Percentiles rank a stretch among this genome's conserved stretches.
Evolutionary conservation across 2,113 vertebrate species (phyloP).

Genomic region (Balaeniceps rex): DNA sequence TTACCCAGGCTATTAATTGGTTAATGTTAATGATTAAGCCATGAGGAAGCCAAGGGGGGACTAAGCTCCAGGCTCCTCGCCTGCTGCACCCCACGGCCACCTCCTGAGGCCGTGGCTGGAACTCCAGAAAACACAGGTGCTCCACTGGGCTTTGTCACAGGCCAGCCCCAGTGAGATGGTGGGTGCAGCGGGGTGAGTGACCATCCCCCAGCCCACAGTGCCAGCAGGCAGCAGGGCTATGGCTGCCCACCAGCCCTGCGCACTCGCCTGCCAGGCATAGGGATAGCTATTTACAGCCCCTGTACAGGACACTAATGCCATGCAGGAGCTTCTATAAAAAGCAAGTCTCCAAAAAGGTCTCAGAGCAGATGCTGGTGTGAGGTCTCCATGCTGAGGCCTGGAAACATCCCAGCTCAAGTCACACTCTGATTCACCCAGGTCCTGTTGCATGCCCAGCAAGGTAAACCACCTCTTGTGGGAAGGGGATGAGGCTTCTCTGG

Average conservation of each 20-base stretch:
- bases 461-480: neutral
- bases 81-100: rapidly evolving
- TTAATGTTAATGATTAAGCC: neutral
- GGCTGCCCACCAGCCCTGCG: neutral
- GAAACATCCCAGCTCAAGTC: neutral
- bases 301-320: neutral
- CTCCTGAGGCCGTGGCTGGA: neutral
- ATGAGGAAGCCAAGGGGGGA: neutral
- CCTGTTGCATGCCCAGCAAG: neutral
- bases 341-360: constrained; percentile 7
- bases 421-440: neutral
- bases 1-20: neutral
- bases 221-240: neutral
- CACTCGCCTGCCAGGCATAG: neutral
- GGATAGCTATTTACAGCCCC: constrained; percentile 25
- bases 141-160: rapidly evolving
- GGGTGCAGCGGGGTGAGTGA: neutral
- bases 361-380: neutral
- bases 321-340: constrained; percentile 38
- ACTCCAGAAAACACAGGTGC: neutral
- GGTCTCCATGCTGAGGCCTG: neutral
- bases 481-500: neutral
- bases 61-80: neutral
- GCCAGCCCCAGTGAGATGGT: rapidly evolving
- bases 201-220: rapidly evolving